Percentiles rank a stretch among this genome's conserved stretches.
Conservation (phyloP, 1,140 invertebrate genomes). For the Musca vetustissima region DNA sequence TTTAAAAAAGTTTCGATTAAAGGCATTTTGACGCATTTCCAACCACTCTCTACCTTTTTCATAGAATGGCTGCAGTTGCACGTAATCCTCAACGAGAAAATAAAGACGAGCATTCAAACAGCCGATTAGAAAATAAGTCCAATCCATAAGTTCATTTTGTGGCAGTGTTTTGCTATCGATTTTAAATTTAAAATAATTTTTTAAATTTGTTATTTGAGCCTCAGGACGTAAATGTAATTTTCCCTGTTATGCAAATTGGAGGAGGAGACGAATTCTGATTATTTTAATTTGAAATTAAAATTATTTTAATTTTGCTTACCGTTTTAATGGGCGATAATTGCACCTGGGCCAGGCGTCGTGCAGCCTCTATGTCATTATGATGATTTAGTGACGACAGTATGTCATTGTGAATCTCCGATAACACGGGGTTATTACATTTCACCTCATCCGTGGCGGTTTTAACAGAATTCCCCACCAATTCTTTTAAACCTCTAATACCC, state of each 20-base stretch:
- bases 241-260: constrained; percentile 14
- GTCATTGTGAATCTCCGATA: neutral
- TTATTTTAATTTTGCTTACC: neutral
- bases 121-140: constrained; percentile 38
- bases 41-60: constrained; percentile 33
- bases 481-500: neutral
- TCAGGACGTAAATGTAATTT: neutral
- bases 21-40: constrained; percentile 6
- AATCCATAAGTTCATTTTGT: constrained; percentile 33
- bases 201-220: constrained; percentile 20
- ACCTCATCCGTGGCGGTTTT: neutral
- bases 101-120: constrained; percentile 42
- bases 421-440: too few species aligned
- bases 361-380: neutral
- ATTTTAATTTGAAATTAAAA: too few species aligned
- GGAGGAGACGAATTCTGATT: too few species aligned
- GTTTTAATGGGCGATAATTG: constrained; percentile 19
- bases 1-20: constrained; percentile 9
- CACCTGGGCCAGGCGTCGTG: constrained; percentile 5
- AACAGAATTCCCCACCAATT: neutral
- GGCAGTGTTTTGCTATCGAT: neutral
- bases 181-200: neutral
- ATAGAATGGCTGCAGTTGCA: constrained; percentile 43
- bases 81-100: constrained; percentile 37
- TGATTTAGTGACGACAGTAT: neutral